Percentiles rank a stretch among this genome's conserved stretches.
phyloP scores from a whole-genome alignment of 2,113 vertebrate species.

The Dasypus novemcinctus region DNA sequence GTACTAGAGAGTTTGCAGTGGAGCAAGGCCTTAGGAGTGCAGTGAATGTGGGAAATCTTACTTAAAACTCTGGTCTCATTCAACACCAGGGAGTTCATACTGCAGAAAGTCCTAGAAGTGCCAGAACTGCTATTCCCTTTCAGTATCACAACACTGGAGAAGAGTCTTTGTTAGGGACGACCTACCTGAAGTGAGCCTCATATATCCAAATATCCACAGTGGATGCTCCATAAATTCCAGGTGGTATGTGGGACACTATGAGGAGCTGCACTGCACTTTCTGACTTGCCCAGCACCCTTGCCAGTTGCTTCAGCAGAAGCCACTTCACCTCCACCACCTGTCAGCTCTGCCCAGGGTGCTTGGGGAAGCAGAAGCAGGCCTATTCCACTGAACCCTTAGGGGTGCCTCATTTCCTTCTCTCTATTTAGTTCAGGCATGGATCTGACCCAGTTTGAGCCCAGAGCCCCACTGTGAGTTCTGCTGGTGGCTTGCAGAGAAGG shows the following conservation, averaged over 20 bases:
- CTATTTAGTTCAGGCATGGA: background rate
- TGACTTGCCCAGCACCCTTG: background rate
- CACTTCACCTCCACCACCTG: background rate
- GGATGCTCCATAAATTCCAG: background rate
- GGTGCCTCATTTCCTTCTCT: background rate
- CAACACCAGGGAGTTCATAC: background rate
- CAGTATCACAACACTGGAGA: background rate
- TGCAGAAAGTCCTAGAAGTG: background rate
- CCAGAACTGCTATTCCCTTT: background rate
- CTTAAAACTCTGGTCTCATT: too few species aligned
- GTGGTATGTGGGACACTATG: background rate
- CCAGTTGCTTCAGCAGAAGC: background rate
- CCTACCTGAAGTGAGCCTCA: background rate
- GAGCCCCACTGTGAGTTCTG: background rate
- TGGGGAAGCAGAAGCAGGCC: background rate
- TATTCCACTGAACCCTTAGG: too few species aligned
- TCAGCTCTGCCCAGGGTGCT: background rate
- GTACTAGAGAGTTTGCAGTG: background rate
- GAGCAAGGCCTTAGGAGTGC: background rate
- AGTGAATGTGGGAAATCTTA: background rate
- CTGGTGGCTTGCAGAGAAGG: background rate
- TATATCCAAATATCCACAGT: background rate
- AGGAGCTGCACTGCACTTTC: background rate
- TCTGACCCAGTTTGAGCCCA: background rate
- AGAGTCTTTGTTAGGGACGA: background rate